Evolutionary conservation across 2,797 vertebrate genomes (phyloP).

Genomic region (Crypturellus tataupa): DNA sequence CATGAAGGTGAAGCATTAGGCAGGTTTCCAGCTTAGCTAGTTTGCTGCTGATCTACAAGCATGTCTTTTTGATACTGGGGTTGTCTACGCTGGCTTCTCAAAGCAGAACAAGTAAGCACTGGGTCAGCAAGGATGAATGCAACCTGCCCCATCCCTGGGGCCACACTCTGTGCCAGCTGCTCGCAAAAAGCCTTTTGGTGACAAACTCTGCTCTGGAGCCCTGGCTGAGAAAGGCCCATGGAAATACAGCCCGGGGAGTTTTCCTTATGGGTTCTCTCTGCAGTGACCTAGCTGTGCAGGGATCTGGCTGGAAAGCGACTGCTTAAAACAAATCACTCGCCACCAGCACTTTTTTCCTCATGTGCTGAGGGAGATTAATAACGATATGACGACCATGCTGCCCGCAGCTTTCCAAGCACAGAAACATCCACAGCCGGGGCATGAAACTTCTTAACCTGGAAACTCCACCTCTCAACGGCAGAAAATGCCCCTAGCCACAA

Average conservation of each 20-base stretch:
- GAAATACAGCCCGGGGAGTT: neutral
- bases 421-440: neutral
- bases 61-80: neutral
- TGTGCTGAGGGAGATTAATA: neutral
- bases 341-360: neutral
- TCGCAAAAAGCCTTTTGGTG: neutral
- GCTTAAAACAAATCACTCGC: neutral
- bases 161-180: neutral
- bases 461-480: neutral
- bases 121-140: neutral
- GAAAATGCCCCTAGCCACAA: neutral
- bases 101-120: neutral
- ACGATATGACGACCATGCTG: neutral
- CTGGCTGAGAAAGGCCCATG: neutral
- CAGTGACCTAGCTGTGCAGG: neutral
- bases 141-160: neutral
- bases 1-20: accelerated
- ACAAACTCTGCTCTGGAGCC: neutral
- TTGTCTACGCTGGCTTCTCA: neutral
- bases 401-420: neutral
- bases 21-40: neutral
- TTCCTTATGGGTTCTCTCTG: too few species aligned
- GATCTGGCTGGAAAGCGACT: neutral
- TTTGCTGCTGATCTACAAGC: neutral
- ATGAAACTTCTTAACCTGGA: neutral